Percentiles rank a stretch among this genome's conserved stretches.
phyloP scores from a whole-genome alignment of 2,113 vertebrate genomes.

The Myiopsitta monachus region DNA sequence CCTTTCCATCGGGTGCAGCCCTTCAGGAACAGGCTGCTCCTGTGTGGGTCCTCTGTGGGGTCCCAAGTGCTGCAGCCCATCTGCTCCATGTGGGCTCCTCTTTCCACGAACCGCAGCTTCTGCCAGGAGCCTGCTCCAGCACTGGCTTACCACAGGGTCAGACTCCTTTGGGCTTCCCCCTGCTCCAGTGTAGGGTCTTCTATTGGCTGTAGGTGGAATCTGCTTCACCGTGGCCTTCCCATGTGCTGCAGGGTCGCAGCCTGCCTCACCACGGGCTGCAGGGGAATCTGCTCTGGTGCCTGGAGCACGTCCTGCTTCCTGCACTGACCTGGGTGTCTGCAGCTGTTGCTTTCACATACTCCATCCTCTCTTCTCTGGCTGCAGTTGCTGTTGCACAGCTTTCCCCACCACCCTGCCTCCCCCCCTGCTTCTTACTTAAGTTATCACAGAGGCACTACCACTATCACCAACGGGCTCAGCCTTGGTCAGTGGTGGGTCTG shows the following conservation, averaged over 20 bases:
- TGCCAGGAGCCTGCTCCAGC: neutral
- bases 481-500: fast-evolving
- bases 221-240: neutral
- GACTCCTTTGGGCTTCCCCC: neutral
- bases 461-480: fast-evolving
- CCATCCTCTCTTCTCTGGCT: neutral
- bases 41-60: fast-evolving
- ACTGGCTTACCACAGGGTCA: fast-evolving
- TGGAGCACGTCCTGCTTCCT: neutral
- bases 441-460: neutral
- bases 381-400: no score
- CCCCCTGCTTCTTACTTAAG: neutral
- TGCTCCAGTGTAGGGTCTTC: fast-evolving
- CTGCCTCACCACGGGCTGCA: neutral
- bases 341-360: neutral
- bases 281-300: neutral
- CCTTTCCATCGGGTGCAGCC: no score
- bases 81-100: neutral
- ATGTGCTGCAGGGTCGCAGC: no score
- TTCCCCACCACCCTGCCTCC: neutral
- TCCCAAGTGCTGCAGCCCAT: neutral
- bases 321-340: neutral
- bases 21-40: neutral
- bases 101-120: neutral
- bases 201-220: neutral